Base-by-base conservation (phyloP, 2,888 invertebrate species). In the Cerastis rubricosa region DNA sequence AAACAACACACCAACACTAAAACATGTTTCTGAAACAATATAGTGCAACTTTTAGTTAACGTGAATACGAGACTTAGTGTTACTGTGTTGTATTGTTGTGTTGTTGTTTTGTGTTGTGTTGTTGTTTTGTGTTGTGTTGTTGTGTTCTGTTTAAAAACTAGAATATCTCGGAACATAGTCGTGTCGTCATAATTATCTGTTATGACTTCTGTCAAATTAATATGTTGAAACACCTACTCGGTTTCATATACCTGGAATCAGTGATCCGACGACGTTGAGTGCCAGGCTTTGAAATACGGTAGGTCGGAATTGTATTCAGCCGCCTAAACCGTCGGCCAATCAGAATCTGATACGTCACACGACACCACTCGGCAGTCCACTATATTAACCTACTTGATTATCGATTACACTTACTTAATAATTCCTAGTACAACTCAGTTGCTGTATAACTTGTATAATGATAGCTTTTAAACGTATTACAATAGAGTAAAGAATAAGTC, bases 211-310 rank as follows among this genome's bases (percentile, higher is more conserved):
- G 9, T 14, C 19, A 73, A 65, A 59, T 65, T 7, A 57, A 45
- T 78, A 47, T n/a, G 35, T 54, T 47, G 51, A 35, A 65, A 54
- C n/a, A 61, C 51, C 59, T 29, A 61, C 29, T 47, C 35, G 29
- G 64, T 43, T 76, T 82, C 68, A 45, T 29, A 43, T 63, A 35
- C 19, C 17, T 65, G 45, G 22, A 69, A 35, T 61, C 70, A 66
- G 29, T 57, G 40, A 65, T 25, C 22, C 51, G 54, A 54, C 51
- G 54, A 54, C 4, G 40, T 61, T 61, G 71, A 79, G 47, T 66
- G 57, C 25, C 22, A 43, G 59, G 54, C 71, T 80, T 80, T 84
- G 80, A 66, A 66, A 84, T 61, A 66, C 59, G 71, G 84, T 63
- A 79, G 54, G 54, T 49, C 7, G 47, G 71, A 78, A 71, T 79